These are phyloP conservation scores for Platynereis dumerilii DNA, from an alignment of 2,888 invertebrate genomes.

Conservation along the genomic window DNA sequence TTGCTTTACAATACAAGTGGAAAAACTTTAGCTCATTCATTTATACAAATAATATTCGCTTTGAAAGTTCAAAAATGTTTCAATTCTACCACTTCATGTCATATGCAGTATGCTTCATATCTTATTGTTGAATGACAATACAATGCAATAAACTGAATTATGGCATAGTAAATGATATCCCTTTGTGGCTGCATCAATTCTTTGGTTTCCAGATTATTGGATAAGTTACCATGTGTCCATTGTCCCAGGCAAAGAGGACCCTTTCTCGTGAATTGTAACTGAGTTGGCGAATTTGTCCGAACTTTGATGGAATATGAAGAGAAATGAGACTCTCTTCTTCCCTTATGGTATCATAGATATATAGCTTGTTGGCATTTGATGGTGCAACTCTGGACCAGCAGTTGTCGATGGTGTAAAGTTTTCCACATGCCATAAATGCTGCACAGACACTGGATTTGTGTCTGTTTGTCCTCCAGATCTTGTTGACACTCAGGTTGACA, in stretches of 20 bases:
- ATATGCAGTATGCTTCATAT: no score
- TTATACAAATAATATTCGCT: background rate
- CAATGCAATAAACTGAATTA: no score
- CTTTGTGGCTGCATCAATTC: no score
- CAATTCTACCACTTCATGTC: no score
- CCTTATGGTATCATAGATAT: constrained; percentile 15
- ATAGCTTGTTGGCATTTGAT: constrained; percentile 8
- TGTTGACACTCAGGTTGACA: background rate
- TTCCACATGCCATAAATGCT: constrained; percentile 22
- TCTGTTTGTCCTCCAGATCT: constrained; percentile 8
- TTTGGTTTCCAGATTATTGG: constrained; percentile 12
- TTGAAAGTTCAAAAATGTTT: no score
- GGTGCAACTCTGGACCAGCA: constrained; percentile 6
- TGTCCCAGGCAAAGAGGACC: constrained; percentile 22
- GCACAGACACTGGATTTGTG: constrained; percentile 7
- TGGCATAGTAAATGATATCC: no score
- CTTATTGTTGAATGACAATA: no score
- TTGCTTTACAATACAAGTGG: background rate
- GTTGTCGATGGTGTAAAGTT: constrained; percentile 17
- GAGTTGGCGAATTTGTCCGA: constrained; percentile 13
- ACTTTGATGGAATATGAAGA: constrained; percentile 11
- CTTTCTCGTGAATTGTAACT: constrained; percentile 24
- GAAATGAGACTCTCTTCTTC: constrained; percentile 1
- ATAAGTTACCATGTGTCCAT: constrained; percentile 19
- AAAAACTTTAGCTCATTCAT: background rate